Conservation (phyloP, 1,140 invertebrate species). For the Maconellicoccus hirsutus region DNA sequence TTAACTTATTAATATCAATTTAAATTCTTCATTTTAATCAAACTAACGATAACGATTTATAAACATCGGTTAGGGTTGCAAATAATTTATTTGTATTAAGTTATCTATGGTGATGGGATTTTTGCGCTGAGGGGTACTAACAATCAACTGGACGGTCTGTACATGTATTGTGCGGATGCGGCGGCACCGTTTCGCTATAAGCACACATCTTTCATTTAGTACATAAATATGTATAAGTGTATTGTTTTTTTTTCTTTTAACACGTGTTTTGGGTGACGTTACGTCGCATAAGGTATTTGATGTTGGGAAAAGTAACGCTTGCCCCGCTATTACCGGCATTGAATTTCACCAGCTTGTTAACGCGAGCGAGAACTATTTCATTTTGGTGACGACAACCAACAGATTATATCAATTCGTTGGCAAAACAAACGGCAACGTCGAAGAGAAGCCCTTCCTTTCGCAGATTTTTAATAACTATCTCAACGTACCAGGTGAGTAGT, state of each 20-base stretch:
- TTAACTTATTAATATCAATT: too few relatives aligned
- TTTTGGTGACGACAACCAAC: conserved; percentile 71
- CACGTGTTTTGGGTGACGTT: background rate
- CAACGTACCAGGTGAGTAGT: conserved; percentile 49
- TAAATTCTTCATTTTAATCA: too few relatives aligned
- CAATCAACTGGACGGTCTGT: too few relatives aligned
- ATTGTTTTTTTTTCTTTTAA: background rate
- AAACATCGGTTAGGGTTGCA: too few relatives aligned
- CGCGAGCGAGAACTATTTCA: conserved; percentile 55
- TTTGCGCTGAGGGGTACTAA: too few relatives aligned
- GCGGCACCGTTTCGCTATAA: too few relatives aligned
- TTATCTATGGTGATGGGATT: too few relatives aligned
- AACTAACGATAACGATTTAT: too few relatives aligned
- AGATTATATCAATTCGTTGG: conserved; percentile 79
- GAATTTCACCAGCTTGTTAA: conserved; percentile 64
- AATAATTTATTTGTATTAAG: too few relatives aligned
- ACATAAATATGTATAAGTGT: too few relatives aligned
- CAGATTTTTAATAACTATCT: conserved; percentile 73
- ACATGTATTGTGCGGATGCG: too few relatives aligned
- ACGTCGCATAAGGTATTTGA: conserved; percentile 60
- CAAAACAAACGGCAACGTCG: conserved; percentile 46
- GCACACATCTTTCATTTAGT: too few relatives aligned
- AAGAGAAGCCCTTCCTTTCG: conserved; percentile 68
- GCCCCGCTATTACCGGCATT: conserved; percentile 71
- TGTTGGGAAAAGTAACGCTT: conserved; percentile 56